Conservation (phyloP, 2,797 vertebrate genomes). For the Bradypodion pumilum region DNA sequence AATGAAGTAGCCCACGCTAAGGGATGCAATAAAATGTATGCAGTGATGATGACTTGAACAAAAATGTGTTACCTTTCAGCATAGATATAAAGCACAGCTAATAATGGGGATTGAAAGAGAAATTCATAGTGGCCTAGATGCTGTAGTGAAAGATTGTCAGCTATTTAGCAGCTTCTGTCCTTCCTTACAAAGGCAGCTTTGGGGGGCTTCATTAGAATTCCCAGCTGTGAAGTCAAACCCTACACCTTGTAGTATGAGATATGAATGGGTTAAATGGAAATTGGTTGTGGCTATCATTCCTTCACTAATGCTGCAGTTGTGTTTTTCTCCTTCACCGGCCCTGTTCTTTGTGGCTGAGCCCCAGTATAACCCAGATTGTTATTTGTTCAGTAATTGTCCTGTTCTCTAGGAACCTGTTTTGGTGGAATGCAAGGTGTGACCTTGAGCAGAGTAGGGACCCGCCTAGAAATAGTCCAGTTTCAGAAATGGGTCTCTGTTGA, state of each 20-base stretch:
- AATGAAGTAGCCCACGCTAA: accelerated
- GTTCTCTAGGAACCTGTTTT: not conserved
- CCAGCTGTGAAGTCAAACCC: not conserved
- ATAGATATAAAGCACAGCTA: not conserved
- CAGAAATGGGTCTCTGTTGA: not conserved
- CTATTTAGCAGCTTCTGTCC: not conserved
- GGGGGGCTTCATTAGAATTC: not conserved
- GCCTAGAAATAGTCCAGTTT: not conserved
- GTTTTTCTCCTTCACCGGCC: not conserved
- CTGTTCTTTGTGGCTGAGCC: not conserved
- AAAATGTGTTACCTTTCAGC: conserved; percentile 53
- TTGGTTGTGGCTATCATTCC: not conserved
- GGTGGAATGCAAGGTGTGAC: too few relatives aligned
- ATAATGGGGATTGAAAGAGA: not conserved
- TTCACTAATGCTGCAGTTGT: not conserved
- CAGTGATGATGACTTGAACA: conserved; percentile 7
- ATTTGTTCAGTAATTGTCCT: not conserved
- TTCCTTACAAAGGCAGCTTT: not conserved
- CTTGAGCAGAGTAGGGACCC: not conserved
- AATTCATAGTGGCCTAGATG: too few relatives aligned
- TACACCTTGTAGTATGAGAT: not conserved
- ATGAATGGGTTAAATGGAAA: not conserved
- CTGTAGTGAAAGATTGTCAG: not conserved
- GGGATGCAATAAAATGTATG: accelerated
- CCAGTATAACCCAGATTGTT: not conserved